phyloP scores from a whole-genome alignment of 2,113 vertebrate species.

The Sander lucioperca region DNA sequence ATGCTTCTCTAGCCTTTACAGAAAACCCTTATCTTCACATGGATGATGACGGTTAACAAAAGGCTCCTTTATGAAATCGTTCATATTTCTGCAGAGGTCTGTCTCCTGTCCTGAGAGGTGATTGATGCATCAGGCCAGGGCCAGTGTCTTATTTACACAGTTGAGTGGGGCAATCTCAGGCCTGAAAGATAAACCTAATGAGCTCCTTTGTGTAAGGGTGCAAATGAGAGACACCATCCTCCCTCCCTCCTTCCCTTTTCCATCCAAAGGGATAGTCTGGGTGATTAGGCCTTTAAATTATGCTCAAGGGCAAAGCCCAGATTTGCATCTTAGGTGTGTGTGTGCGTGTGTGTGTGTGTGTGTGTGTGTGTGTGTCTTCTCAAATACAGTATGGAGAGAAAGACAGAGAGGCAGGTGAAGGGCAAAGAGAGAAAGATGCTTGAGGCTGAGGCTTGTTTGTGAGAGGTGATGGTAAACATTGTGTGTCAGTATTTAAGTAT shows the following conservation, averaged over 20 bases:
- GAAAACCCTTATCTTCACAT: slow-evolving; percentile 69
- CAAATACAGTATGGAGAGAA: slow-evolving; percentile 51
- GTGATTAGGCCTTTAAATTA: slow-evolving; percentile 99
- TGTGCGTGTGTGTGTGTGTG: slow-evolving; percentile 48
- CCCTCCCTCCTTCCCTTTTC: slow-evolving; percentile 87
- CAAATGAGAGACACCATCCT: slow-evolving; percentile 96
- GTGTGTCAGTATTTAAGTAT: slow-evolving; percentile 59
- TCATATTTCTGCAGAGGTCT: slow-evolving; percentile 78
- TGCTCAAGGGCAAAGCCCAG: slow-evolving; percentile 99
- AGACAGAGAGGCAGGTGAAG: slow-evolving; percentile 74
- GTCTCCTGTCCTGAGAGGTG: slow-evolving; percentile 78
- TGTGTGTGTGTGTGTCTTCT: slow-evolving; percentile 72
- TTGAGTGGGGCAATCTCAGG: slow-evolving; percentile 90
- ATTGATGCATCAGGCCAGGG: slow-evolving; percentile 73
- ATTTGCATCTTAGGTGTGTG: slow-evolving; percentile 97
- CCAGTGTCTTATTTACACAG: slow-evolving; percentile 88
- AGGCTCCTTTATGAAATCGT: slow-evolving; percentile 75
- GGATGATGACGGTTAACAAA: slow-evolving; percentile 73
- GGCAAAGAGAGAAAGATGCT: slow-evolving; percentile 69
- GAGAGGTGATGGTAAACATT: slow-evolving; percentile 60
- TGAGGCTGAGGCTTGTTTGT: slow-evolving; percentile 74
- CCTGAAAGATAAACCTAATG: slow-evolving; percentile 97
- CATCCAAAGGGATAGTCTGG: slow-evolving; percentile 92
- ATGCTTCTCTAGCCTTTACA: slow-evolving; percentile 60
- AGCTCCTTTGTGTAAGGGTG: slow-evolving; percentile 97